phyloP scores from a whole-genome alignment of 1,140 invertebrate species.

The Brachionus rotundiformis region DNA sequence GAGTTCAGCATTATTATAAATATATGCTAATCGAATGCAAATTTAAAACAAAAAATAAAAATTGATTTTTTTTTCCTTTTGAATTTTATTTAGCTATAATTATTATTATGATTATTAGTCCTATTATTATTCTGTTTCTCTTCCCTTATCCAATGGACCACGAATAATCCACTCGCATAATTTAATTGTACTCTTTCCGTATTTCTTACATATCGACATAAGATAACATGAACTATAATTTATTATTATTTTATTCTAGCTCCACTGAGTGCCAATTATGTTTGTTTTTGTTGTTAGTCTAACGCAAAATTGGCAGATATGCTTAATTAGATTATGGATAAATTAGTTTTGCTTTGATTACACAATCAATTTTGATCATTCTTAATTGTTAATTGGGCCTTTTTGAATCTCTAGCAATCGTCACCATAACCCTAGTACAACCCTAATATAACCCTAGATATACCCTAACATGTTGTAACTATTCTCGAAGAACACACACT shows the following conservation, averaged over 20 bases:
- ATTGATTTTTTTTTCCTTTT: neutral
- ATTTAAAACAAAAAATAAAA: neutral
- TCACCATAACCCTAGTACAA: too few species aligned
- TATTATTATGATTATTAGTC: too few species aligned
- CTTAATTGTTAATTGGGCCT: too few species aligned
- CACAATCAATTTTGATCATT: neutral
- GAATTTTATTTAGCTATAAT: too few species aligned
- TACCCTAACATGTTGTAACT: too few species aligned
- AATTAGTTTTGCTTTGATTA: constrained; percentile 5
- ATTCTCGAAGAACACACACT: too few species aligned
- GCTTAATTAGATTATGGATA: constrained; percentile 9
- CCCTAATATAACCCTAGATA: too few species aligned
- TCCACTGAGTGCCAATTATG: neutral
- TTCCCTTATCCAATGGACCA: neutral
- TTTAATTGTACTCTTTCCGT: neutral
- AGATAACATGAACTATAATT: constrained; percentile 24
- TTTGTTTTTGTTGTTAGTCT: neutral
- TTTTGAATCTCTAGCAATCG: too few species aligned
- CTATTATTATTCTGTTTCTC: too few species aligned
- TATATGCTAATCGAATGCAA: constrained; percentile 7
- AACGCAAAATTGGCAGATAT: neutral
- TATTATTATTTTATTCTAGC: constrained; percentile 28
- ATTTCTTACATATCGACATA: neutral
- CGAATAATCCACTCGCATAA: neutral
- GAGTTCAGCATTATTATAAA: constrained; percentile 1